Evolutionary conservation across 2,797 vertebrate genomes (phyloP), one percentile per base, ranked within the genome.

Genomic region (Platalea minor): DNA sequence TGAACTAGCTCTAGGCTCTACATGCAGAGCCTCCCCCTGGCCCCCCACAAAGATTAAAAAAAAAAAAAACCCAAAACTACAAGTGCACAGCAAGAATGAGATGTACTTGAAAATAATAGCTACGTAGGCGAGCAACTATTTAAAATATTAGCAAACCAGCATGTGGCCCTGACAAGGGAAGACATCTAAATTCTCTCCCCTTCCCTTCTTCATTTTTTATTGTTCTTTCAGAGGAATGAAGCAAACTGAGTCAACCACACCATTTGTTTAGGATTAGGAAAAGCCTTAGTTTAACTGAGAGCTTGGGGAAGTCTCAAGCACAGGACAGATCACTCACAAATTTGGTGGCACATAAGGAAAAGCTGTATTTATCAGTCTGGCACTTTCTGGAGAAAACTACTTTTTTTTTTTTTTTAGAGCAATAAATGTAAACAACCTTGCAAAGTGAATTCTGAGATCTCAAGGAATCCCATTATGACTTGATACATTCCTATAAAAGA

Each of bases 61-160:
- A 64, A 89, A 68, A 59, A 2, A 43, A 35, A 39, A 91, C 37
- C 37, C 37, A 45, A 35, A 93, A 57, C 50, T 90, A 43, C 21
- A 77, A 84, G 65, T 37, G 68, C 69, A 41, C 43, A 81, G 37
- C 56, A 64, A 82, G 64, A 37, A 75, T 70, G 41, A 53, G 53
- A 65, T 51, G n/a, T 15, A 56, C 87, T 83, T 83, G 73, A 54
- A 83, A 88, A 83, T 45, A 93, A 74, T 41, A 41, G 64, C 60
- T 79, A 53, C 13, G 72, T 88, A 83, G 59, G 56, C 1, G 0
- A 76, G 50, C 35, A 86, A 31, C 54, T 75, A 26, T 78, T 83
- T 65, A 78, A 93, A 92, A 61, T 79, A 82, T 76, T 87, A 91
- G 79, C n/a, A 68, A 83, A 86, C n/a, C 76, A 68, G 60, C 76